Evolutionary conservation across 2,113 vertebrate species (phyloP).

Genomic region (Elephas maximus): DNA sequence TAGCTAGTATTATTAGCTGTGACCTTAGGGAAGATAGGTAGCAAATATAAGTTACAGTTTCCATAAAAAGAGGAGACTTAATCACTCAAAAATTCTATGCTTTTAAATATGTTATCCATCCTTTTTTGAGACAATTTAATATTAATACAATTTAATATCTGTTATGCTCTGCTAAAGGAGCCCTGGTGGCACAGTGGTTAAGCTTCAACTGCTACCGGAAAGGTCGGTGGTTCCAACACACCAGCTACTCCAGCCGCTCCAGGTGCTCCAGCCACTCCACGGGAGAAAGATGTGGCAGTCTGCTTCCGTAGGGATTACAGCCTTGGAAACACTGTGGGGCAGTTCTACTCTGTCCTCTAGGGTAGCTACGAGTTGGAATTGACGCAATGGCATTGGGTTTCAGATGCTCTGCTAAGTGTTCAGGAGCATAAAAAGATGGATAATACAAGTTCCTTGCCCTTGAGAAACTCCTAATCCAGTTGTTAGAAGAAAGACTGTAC

Average conservation of each 20-base stretch:
- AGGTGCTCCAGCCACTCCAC: no score
- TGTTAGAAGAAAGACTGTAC: neutral
- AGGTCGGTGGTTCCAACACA: no score
- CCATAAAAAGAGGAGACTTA: neutral
- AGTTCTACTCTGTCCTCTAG: neutral
- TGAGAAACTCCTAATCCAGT: neutral
- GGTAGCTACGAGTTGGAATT: neutral
- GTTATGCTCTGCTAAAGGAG: neutral
- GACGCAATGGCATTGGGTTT: neutral
- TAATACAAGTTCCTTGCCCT: neutral
- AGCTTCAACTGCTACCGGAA: neutral
- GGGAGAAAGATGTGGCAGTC: neutral
- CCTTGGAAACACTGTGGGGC: neutral
- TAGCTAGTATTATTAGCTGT: neutral
- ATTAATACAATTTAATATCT: neutral
- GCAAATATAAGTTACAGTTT: neutral
- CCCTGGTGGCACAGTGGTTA: neutral
- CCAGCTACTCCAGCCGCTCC: no score
- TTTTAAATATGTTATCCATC: neutral
- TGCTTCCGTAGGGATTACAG: neutral
- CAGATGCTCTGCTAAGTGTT: neutral
- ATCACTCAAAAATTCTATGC: neutral
- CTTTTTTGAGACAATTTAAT: conserved; percentile 16
- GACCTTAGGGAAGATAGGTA: neutral
- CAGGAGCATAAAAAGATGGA: neutral